A percentile compares a stretch with the other conserved stretches of the same genome.
Conservation (phyloP, 2,888 invertebrate genomes). For the Microplitis deprimator region DNA sequence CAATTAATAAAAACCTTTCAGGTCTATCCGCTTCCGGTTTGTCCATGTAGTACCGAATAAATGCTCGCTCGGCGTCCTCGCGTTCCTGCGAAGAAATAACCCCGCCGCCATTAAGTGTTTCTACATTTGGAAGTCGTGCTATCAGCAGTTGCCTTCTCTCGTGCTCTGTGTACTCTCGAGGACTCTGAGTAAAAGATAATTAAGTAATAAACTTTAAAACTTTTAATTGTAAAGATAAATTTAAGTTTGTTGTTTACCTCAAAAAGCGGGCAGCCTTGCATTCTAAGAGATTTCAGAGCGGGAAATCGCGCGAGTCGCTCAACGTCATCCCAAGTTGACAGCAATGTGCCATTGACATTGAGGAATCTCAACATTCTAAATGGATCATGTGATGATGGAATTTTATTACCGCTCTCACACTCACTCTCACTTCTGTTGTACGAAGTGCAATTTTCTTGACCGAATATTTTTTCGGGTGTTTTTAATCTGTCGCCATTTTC, state of each 20-base stretch:
- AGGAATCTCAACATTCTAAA: slow-evolving; percentile 82
- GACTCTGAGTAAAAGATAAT: slow-evolving; percentile 59
- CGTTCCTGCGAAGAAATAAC: slow-evolving; percentile 87
- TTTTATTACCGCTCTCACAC: slow-evolving; percentile 72
- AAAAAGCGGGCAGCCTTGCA: slow-evolving; percentile 81
- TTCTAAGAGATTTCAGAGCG: slow-evolving; percentile 85
- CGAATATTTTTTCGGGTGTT: slow-evolving; percentile 51
- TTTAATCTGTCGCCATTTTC: slow-evolving; percentile 29
- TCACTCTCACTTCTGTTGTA: slow-evolving; percentile 75
- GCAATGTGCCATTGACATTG: slow-evolving; percentile 87
- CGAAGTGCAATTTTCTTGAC: slow-evolving; percentile 57
- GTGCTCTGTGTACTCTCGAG: slow-evolving; percentile 88
- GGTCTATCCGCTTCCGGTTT: slow-evolving; percentile 87
- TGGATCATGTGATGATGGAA: slow-evolving; percentile 65
- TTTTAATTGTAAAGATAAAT: too few species aligned
- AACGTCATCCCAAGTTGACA: slow-evolving; percentile 91
- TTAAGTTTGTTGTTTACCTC: slow-evolving; percentile 67
- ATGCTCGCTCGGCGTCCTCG: slow-evolving; percentile 93
- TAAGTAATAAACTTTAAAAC: background rate
- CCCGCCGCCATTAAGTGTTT: slow-evolving; percentile 91
- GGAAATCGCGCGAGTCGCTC: slow-evolving; percentile 89
- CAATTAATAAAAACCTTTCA: slow-evolving; percentile 75
- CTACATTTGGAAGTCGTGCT: slow-evolving; percentile 88
- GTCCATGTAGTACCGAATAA: slow-evolving; percentile 93
- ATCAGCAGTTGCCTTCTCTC: slow-evolving; percentile 89